Conservation (phyloP, 2,888 invertebrate species). For the Norana najaformis region DNA sequence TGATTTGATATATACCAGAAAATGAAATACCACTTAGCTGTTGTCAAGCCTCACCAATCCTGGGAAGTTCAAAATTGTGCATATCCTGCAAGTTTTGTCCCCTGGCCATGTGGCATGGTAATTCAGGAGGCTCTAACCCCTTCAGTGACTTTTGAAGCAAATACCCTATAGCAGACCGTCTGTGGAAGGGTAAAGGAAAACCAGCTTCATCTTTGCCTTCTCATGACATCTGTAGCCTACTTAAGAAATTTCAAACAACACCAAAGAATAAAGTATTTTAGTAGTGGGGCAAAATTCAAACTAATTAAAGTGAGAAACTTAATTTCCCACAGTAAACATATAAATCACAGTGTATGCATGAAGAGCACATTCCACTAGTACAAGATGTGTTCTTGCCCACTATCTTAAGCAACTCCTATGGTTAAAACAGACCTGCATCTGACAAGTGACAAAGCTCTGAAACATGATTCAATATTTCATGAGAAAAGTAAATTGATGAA, state of each 20-base stretch:
- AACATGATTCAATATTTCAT: neutral
- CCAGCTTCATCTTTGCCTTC: neutral
- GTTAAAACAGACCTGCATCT: neutral
- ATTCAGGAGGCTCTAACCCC: neutral
- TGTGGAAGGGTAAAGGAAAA: neutral
- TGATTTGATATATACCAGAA: neutral
- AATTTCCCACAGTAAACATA: neutral
- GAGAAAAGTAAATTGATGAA: neutral
- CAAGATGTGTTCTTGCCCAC: neutral
- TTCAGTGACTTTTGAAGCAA: neutral
- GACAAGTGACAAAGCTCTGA: neutral
- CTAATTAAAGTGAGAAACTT: neutral
- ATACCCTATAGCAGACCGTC: neutral
- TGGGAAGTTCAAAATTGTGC: neutral
- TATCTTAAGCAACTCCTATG: neutral
- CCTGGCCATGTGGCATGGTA: neutral
- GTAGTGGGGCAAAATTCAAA: neutral
- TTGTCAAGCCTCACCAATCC: neutral
- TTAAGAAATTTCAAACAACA: neutral
- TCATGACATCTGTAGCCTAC: neutral
- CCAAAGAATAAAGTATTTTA: neutral
- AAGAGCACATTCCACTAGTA: neutral
- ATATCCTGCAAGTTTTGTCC: neutral
- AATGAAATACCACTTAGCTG: neutral
- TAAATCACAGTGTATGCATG: neutral